Base-by-base conservation (phyloP, 2,113 vertebrate species). In the Gobio gobio region DNA sequence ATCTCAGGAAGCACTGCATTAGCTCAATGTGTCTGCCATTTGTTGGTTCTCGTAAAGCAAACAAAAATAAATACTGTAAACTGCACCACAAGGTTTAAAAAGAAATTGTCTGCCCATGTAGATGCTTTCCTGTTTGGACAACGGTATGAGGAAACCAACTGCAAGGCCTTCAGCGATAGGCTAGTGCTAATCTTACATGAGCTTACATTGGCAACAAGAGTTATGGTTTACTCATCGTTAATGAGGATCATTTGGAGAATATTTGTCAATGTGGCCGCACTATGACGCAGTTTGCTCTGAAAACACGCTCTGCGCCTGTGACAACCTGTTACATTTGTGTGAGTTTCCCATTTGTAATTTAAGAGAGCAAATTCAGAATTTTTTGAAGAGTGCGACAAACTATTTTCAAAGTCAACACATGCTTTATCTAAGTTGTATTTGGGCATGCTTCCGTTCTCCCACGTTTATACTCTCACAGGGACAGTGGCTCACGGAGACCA, bases 241-340 rank as follows among this genome's bases (percentile, higher is more conserved):
- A 81, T 81, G 61, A 81, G n/a, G 61, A 22, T 81, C 47, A 76
- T 68, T 66, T 36, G 24, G 24, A 66, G 61, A 81, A 68, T 51
- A 18, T 80, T 49, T 66, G 24, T 81, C 40, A 68, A 2, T 12
- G 45, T 66, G 43, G 24, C 16, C 0, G 29, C 16, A 66, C 56
- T 18, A 43, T 64, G 78, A 64, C 40, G 40, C 24, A 29, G 36
- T 66, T 22, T 36, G 61, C 59, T 54, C 47, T 81, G 1, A 10
- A 47, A 68, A 33, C 61, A 33, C 0, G n/a, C 16, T 33, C 24
- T n/a, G 26, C 47, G 56, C 61, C 45, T 13, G 36, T 64, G 78
- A 49, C 61, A 66, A 12, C 1, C 61, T 51, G 24, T 7, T 33
- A 22, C 5, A 18, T 81, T 45, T 22, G 9, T 51, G 40, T 79